phyloP scores from a whole-genome alignment of 2,797 vertebrate species.

The Coranthus polyacanthus region DNA sequence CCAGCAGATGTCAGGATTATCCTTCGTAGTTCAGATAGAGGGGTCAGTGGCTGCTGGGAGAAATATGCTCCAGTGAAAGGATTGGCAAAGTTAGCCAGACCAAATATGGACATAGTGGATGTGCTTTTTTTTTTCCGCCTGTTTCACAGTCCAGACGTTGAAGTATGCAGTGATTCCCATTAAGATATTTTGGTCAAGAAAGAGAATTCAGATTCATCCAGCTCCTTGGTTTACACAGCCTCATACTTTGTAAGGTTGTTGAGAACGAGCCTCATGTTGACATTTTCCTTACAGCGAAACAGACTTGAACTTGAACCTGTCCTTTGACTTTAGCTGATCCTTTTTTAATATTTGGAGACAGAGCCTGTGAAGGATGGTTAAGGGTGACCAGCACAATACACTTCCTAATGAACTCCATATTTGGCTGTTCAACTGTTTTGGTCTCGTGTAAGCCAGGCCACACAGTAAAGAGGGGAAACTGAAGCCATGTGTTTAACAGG shows the following conservation, averaged over 20 bases:
- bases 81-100: slow-evolving; percentile 69
- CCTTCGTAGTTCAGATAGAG: slow-evolving; percentile 41
- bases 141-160: slow-evolving; percentile 62
- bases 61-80: slow-evolving; percentile 58
- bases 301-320: not conserved
- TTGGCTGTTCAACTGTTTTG: slow-evolving; percentile 77
- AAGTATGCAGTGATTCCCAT: slow-evolving; percentile 66
- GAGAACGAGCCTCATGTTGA: slow-evolving; percentile 4
- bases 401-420: slow-evolving; percentile 79
- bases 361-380: slow-evolving; percentile 38
- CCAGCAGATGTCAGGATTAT: slow-evolving; percentile 83
- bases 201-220: slow-evolving; percentile 30
- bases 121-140: slow-evolving; percentile 50
- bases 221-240: not conserved
- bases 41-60: slow-evolving; percentile 58
- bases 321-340: not conserved
- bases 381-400: slow-evolving; percentile 45
- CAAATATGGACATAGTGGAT: slow-evolving; percentile 85
- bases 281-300: not conserved
- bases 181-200: slow-evolving; percentile 47
- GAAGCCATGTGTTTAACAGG: slow-evolving; percentile 73
- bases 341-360: not conserved
- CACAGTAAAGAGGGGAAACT: slow-evolving; percentile 70
- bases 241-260: not conserved
- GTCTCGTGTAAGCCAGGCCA: slow-evolving; percentile 65